Evolutionary conservation across 2,888 invertebrate genomes (phyloP).

Genomic region (Hoplodrina ambigua): DNA sequence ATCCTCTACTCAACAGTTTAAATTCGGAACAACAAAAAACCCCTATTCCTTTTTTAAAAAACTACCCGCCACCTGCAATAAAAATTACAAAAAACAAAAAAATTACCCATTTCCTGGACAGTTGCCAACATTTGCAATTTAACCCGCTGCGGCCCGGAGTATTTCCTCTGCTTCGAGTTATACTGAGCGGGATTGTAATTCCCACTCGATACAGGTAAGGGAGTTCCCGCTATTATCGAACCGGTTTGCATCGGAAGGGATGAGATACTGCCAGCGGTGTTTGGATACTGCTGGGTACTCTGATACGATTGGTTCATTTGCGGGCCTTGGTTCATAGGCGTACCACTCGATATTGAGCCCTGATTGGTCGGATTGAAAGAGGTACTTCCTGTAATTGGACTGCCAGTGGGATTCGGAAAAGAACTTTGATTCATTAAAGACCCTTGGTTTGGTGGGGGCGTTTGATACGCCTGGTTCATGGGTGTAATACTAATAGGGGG

Average conservation of each 20-base stretch:
- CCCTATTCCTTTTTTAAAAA: not conserved
- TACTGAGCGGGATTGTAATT: conserved; percentile 69
- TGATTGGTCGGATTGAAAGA: conserved; percentile 31
- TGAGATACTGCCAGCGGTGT: conserved; percentile 38
- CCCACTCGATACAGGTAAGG: conserved; percentile 59
- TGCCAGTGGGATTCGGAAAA: conserved; percentile 30
- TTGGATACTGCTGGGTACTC: conserved; percentile 9
- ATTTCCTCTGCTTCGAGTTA: conserved; percentile 86
- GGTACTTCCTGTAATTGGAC: conserved; percentile 21
- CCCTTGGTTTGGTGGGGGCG: conserved; percentile 40
- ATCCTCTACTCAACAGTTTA: too few relatives aligned
- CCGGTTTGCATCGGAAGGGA: conserved; percentile 45
- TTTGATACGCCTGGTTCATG: conserved; percentile 37
- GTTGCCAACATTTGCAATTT: conserved; percentile 91
- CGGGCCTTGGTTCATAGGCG: conserved; percentile 18
- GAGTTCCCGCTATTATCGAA: conserved; percentile 68
- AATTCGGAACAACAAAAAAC: not conserved
- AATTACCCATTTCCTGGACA: conserved; percentile 95
- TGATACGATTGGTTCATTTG: conserved; percentile 33
- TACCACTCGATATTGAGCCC: conserved; percentile 25
- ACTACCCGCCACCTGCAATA: conserved; percentile 64
- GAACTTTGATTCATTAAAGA: conserved; percentile 42
- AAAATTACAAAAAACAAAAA: conserved; percentile 51
- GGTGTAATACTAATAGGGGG: conserved; percentile 28
- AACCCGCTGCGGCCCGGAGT: conserved; percentile 89